Evolutionary conservation across 2,888 invertebrate species (phyloP), one percentile per base, ranked within the genome.

Genomic region (Dendrolimus houi): DNA sequence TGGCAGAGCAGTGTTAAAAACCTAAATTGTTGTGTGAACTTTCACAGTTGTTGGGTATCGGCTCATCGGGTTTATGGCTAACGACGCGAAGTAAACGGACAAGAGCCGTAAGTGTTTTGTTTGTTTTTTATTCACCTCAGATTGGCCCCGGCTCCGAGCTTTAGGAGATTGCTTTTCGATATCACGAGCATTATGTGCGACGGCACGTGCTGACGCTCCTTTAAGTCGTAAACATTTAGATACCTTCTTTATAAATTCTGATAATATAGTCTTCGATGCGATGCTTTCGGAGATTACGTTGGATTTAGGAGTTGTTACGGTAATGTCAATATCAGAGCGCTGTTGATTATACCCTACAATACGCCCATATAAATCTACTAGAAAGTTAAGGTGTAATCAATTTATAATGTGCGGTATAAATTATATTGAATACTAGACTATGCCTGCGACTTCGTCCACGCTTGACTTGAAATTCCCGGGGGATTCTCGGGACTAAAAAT

Each of bases 21-120:
- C 68, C 78, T 79, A 81, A 87, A 90, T 89, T 87, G 83, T 86
- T 81, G 84, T 88, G 90, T 90, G 89, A 90, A 89, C 88, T 89
- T 88, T 89, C 89, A 89, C 90, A 89, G 85, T 76, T 76, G 82
- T 86, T 69, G 82, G 75, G 68, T 73, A 79, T 77, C 71, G 65
- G 71, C 74, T 47, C 47, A 29, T 29, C 29, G 29, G 47, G 12
- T 86, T 86, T 85, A 86, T 83, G 75, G 79, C 77, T 77, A 68
- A 70, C 64, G 62, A 68, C 60, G 62, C 62, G 63, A 67, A 64
- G 64, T 67, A 69, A 75, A 70, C 67, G 66, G 71, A 72, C 73
- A 68, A 73, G 68, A 72, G 71, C 65, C 64, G 69, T 73, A 72
- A 70, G 69, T 76, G 47, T 66, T 68, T 70, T 64, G 66, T 69